These are phyloP conservation scores for Lasiommata megera DNA, from an alignment of 2,888 invertebrate species.

Conservation along the genomic window DNA sequence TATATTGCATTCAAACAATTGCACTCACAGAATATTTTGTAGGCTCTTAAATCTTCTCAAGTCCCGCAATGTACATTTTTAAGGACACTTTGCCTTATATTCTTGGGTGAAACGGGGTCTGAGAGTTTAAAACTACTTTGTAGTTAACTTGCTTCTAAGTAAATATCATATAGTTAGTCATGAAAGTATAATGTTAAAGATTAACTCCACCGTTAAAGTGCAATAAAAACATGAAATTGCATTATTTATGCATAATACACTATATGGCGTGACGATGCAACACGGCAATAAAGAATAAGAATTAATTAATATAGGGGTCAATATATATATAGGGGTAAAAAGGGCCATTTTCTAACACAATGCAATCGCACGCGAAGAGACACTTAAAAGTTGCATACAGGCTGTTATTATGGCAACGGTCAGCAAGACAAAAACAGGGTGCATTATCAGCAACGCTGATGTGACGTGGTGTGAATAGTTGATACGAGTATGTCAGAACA, in stretches of 20 bases:
- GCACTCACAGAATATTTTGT: no score
- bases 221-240: slow-evolving; percentile 2
- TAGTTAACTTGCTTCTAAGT: no score
- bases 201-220: neutral
- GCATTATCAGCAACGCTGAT: no score
- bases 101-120: no score
- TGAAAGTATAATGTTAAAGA: neutral
- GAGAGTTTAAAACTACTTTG: no score
- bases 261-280: slow-evolving; percentile 25
- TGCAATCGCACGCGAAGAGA: slow-evolving; percentile 22
- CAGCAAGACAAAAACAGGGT: neutral
- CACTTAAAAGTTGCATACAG: neutral
- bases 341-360: slow-evolving; percentile 20
- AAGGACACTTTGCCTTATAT: no score
- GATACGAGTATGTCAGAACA: no score
- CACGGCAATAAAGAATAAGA: slow-evolving; percentile 25
- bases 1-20: no score
- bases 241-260: slow-evolving; percentile 14
- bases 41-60: no score
- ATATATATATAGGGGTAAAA: slow-evolving; percentile 12
- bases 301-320: slow-evolving; percentile 23
- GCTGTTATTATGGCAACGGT: neutral
- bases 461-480: no score
- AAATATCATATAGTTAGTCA: neutral
- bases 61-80: no score